Evolutionary conservation across 2,888 invertebrate species (phyloP).

Genomic region (Papilio elwesi): DNA sequence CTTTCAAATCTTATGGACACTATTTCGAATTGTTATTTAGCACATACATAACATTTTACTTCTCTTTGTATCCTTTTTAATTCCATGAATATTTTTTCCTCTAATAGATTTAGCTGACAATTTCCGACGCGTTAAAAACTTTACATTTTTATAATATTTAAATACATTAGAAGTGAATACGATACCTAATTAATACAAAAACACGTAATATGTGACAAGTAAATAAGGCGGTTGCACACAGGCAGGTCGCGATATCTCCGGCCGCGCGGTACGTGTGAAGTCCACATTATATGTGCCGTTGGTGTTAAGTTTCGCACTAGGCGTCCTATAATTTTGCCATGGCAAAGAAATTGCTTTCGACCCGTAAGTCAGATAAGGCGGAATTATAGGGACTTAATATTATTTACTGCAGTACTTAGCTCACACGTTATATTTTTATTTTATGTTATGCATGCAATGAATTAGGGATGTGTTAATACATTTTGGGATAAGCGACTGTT

Average conservation of each 20-base stretch:
- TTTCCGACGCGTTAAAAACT: too few relatives aligned
- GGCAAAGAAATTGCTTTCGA: conserved; percentile 66
- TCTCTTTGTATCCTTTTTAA: too few relatives aligned
- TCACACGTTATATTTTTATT: conserved; percentile 20
- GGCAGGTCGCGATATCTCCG: conserved; percentile 35
- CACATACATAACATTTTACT: too few relatives aligned
- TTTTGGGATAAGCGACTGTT: too few relatives aligned
- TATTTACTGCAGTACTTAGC: conserved; percentile 50
- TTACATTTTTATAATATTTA: too few relatives aligned
- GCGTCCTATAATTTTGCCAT: conserved; percentile 62
- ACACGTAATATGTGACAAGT: conserved; percentile 6
- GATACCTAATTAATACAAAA: neutral
- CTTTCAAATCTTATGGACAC: too few relatives aligned
- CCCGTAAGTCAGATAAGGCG: conserved; percentile 57
- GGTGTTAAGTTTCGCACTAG: conserved; percentile 60
- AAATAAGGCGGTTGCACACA: conserved; percentile 34
- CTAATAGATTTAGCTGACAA: too few relatives aligned
- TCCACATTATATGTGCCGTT: conserved; percentile 45
- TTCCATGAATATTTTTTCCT: too few relatives aligned
- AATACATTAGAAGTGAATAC: neutral
- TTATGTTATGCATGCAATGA: conserved; percentile 24
- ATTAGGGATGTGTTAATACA: neutral
- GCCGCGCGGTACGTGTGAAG: conserved; percentile 46
- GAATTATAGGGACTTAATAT: conserved; percentile 63
- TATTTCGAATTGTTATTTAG: too few relatives aligned